Conservation (phyloP, 2,888 invertebrate species). For the Lamellibrachia satsuma region DNA sequence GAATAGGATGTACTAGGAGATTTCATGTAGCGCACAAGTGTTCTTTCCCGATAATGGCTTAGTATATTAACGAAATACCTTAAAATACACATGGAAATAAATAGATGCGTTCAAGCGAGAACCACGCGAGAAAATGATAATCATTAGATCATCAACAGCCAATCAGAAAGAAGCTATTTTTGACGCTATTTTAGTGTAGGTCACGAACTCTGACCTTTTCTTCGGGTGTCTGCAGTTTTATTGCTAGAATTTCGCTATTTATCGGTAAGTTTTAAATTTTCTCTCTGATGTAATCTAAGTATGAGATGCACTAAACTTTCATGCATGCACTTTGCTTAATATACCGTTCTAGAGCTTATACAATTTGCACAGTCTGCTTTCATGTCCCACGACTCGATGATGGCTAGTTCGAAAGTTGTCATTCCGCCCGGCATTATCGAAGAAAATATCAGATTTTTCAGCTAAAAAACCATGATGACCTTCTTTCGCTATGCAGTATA, state of each 20-base stretch:
- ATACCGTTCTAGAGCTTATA: neutral
- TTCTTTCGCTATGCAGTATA: neutral
- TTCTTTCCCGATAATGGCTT: neutral
- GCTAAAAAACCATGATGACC: constrained; percentile 3
- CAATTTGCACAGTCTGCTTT: neutral
- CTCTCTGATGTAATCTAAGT: constrained; percentile 4
- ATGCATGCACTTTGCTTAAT: neutral
- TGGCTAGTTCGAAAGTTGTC: constrained; percentile 7
- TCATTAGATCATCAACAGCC: constrained; percentile 17
- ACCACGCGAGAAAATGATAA: constrained; percentile 5
- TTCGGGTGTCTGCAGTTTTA: constrained; percentile 12
- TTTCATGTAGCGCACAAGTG: neutral
- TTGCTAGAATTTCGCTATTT: neutral
- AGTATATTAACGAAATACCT: neutral
- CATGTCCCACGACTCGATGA: neutral
- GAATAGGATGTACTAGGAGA: neutral
- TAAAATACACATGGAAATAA: neutral
- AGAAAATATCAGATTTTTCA: constrained; percentile 7
- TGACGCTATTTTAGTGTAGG: constrained; percentile 17
- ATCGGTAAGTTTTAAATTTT: neutral
- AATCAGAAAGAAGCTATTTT: neutral
- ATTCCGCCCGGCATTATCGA: constrained; percentile 4
- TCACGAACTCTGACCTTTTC: constrained; percentile 17
- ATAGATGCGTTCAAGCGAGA: neutral
- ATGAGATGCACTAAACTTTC: constrained; percentile 5